Percentiles rank a stretch among this genome's conserved stretches.
phyloP scores from a whole-genome alignment of 2,113 vertebrate species.

The Triplophysa siluroides region DNA sequence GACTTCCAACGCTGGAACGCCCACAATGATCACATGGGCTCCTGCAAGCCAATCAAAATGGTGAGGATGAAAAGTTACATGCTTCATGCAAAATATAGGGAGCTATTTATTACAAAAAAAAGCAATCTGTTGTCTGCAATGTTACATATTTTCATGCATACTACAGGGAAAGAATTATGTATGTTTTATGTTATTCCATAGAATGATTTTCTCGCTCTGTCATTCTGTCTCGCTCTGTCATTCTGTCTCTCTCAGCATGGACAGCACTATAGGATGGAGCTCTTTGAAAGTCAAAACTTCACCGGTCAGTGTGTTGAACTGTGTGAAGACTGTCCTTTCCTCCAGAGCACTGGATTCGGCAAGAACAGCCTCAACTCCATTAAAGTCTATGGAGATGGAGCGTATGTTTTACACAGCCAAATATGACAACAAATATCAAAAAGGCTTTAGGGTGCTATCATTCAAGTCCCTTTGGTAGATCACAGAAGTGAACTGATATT shows the following conservation, averaged over 20 bases:
- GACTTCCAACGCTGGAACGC: constrained; percentile 87
- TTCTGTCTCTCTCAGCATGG: constrained; percentile 74
- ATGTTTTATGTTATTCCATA: neutral
- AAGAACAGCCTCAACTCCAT: constrained; percentile 85
- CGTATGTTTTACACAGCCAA: constrained; percentile 73
- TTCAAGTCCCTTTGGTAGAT: neutral
- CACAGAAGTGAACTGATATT: too few species aligned
- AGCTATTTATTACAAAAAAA: neutral
- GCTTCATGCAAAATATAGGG: neutral
- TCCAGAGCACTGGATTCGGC: constrained; percentile 84
- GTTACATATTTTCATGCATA: neutral
- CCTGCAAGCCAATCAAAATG: constrained; percentile 88
- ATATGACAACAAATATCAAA: neutral
- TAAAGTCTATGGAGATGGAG: constrained; percentile 87
- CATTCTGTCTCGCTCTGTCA: neutral
- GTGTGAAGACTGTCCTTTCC: constrained; percentile 85
- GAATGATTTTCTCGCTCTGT: neutral
- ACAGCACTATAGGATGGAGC: constrained; percentile 85
- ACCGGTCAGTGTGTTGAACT: constrained; percentile 86
- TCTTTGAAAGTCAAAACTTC: constrained; percentile 85
- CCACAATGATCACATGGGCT: constrained; percentile 89
- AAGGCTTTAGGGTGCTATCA: constrained; percentile 57
- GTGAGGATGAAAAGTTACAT: constrained; percentile 63
- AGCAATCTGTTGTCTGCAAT: neutral
- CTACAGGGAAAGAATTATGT: too few species aligned